Conservation (phyloP, 2,797 vertebrate genomes). For the Phylloscopus collybita region DNA sequence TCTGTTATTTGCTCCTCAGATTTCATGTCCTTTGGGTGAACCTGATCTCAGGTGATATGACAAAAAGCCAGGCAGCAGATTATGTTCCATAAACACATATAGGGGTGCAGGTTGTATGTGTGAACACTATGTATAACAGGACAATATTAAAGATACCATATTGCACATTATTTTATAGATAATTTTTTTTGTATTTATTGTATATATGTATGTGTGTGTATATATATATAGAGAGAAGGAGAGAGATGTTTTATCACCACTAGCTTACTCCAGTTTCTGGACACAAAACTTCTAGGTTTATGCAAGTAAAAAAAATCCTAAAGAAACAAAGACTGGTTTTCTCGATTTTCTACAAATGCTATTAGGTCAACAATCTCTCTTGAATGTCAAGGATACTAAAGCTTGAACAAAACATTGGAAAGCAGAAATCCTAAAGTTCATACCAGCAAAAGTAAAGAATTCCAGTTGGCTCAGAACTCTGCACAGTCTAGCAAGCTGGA, state of each 20-base stretch:
- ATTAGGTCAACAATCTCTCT: not conserved
- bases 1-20: not conserved
- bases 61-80: not conserved
- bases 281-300: not conserved
- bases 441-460: not conserved
- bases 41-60: not conserved
- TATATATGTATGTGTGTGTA: fast-evolving
- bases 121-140: not conserved
- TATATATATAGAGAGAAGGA: not conserved
- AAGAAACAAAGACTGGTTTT: not conserved
- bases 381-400: not conserved
- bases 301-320: not conserved
- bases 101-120: not conserved
- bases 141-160: not conserved
- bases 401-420: not conserved
- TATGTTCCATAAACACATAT: not conserved
- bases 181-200: not conserved
- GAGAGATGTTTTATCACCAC: not conserved
- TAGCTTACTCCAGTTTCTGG: not conserved
- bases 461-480: not conserved
- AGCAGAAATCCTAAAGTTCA: not conserved
- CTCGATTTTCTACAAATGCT: not conserved
- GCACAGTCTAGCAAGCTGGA: not conserved
- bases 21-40: not conserved
- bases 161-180: not conserved